Evolutionary conservation across 1,140 invertebrate species (phyloP).

Genomic region (Brachystomella parvula): DNA sequence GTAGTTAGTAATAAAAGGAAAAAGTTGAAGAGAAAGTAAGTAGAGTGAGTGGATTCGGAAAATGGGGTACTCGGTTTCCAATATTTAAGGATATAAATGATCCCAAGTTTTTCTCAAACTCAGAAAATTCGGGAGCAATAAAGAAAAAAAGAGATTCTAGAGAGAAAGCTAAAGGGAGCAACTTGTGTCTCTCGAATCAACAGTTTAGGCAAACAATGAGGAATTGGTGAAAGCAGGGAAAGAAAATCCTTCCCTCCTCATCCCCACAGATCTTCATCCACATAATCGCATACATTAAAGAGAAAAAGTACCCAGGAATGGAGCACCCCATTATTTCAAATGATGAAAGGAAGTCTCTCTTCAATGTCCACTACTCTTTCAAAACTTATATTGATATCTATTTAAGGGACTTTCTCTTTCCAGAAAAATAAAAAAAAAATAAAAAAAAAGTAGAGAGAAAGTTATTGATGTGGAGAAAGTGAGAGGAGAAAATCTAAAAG

Average conservation of each 20-base stretch:
- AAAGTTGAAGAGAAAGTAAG: constrained; percentile 18
- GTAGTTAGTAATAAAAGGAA: background rate
- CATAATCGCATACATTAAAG: constrained; percentile 19
- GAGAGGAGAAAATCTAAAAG: constrained; percentile 23
- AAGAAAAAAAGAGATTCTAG: constrained; percentile 33
- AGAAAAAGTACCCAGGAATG: background rate
- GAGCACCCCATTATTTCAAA: background rate
- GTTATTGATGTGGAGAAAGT: constrained; percentile 36
- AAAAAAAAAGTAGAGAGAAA: too few species aligned
- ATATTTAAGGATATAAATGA: constrained; percentile 32
- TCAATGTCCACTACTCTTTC: constrained; percentile 3
- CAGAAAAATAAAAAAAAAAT: too few species aligned
- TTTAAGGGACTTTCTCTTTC: constrained; percentile 22
- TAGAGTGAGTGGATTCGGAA: constrained; percentile 17
- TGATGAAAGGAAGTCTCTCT: constrained; percentile 6
- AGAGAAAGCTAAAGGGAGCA: constrained; percentile 20
- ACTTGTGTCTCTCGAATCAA: constrained; percentile 37
- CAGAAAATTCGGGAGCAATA: constrained; percentile 17
- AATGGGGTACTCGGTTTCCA: constrained; percentile 26
- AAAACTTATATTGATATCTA: constrained; percentile 31
- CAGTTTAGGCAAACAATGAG: constrained; percentile 37
- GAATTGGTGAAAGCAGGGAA: background rate
- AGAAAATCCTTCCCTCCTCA: background rate
- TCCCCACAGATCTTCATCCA: constrained; percentile 5
- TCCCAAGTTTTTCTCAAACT: background rate